Conservation (phyloP, 1,140 invertebrate species). For the Drosophila ercepeae region DNA sequence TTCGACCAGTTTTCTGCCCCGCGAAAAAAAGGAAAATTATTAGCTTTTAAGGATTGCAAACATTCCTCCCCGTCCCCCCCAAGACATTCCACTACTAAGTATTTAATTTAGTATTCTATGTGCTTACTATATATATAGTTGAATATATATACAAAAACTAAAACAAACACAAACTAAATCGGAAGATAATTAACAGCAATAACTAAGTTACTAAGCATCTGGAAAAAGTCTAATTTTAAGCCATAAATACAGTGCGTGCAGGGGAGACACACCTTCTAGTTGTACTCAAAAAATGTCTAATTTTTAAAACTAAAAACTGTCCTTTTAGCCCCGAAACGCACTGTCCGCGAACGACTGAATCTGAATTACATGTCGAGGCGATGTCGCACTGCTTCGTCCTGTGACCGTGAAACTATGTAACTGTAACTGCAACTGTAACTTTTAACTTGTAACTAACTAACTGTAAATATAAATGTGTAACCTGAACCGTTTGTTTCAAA, state of each 20-base stretch:
- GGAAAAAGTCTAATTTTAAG: constrained; percentile 16
- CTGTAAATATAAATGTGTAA: constrained; percentile 32
- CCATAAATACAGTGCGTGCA: background rate
- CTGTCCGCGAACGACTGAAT: constrained; percentile 53
- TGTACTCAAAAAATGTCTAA: background rate
- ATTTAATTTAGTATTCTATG: constrained; percentile 36
- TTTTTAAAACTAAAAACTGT: background rate
- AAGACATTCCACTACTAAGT: constrained; percentile 40
- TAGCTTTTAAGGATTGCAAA: constrained; percentile 1
- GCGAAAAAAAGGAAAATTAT: background rate
- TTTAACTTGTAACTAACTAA: background rate
- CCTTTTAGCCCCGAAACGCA: background rate
- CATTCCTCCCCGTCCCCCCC: constrained; percentile 18
- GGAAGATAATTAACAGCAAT: constrained; percentile 17
- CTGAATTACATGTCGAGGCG: constrained; percentile 36
- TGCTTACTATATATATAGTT: constrained; percentile 17
- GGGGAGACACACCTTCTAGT: background rate
- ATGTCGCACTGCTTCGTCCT: constrained; percentile 15
- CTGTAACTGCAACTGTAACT: constrained; percentile 1
- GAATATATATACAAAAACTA: background rate
- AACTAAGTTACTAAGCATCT: constrained; percentile 14
- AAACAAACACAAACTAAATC: background rate
- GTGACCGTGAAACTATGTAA: background rate
- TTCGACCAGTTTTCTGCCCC: constrained; percentile 4
- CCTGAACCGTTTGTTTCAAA: constrained; percentile 6